phyloP scores from a whole-genome alignment of 2,797 vertebrate genomes.

The Urosaurus nigricauda region DNA sequence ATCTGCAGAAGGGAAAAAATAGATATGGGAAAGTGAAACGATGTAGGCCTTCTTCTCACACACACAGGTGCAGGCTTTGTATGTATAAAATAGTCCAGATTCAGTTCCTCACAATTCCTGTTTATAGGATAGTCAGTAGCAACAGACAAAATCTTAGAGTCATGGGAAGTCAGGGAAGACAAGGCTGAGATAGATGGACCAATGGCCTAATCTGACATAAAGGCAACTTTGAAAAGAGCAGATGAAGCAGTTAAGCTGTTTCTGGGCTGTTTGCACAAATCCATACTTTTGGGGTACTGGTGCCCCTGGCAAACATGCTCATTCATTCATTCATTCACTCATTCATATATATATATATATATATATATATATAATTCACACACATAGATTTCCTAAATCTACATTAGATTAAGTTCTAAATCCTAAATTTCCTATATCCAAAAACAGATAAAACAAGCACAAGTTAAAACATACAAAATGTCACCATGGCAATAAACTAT shows the following conservation, averaged over 20 bases:
- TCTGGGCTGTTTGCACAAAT: no score
- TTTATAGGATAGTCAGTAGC: background rate
- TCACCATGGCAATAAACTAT: no score
- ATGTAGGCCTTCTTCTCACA: background rate
- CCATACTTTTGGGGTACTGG: no score
- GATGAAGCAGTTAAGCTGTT: background rate
- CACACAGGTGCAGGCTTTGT: background rate
- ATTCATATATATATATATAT: no score
- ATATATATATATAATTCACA: no score
- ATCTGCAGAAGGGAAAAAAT: slow-evolving; percentile 47
- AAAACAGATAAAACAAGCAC: no score
- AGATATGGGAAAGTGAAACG: slow-evolving; percentile 21
- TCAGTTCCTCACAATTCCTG: background rate
- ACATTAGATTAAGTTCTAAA: no score
- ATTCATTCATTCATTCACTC: no score
- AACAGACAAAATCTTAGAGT: background rate
- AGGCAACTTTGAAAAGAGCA: background rate
- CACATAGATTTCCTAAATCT: no score
- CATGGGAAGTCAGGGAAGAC: background rate
- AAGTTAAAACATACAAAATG: no score
- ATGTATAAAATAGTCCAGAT: background rate
- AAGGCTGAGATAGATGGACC: background rate
- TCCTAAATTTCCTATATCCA: no score
- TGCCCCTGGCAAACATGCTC: no score
- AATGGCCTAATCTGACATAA: background rate